These are phyloP conservation scores for Anaspis maculata DNA, from an alignment of 2,888 invertebrate species.

Conservation along the genomic window DNA sequence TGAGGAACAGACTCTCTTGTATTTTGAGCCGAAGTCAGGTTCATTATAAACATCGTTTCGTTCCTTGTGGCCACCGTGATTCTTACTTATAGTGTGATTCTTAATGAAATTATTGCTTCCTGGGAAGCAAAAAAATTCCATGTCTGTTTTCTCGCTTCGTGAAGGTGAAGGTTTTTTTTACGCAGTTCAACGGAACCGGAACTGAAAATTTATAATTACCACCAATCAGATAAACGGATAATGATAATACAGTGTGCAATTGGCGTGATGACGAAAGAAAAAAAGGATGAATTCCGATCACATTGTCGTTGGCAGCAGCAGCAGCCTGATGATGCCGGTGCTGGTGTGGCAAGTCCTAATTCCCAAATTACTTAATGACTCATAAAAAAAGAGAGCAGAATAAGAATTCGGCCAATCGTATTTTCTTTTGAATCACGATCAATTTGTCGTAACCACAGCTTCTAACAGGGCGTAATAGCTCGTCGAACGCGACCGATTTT, in stretches of 20 bases:
- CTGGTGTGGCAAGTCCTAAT: slow-evolving; percentile 20
- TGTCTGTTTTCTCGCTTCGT: too few species aligned
- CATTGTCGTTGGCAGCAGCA: slow-evolving; percentile 2
- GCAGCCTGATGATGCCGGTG: too few species aligned
- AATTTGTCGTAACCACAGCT: slow-evolving; percentile 42
- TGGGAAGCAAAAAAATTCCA: too few species aligned
- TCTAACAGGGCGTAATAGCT: slow-evolving; percentile 42
- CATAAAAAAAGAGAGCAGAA: slow-evolving; percentile 21
- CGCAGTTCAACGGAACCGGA: too few species aligned
- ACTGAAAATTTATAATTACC: too few species aligned
- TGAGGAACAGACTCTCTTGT: slow-evolving; percentile 29
- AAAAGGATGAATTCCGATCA: slow-evolving; percentile 13
- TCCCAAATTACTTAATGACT: slow-evolving; percentile 24
- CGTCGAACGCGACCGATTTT: slow-evolving; percentile 42
- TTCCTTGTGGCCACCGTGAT: slow-evolving; percentile 13
- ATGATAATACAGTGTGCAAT: too few species aligned
- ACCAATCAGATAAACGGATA: too few species aligned
- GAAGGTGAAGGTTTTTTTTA: too few species aligned
- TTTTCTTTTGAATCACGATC: slow-evolving; percentile 36
- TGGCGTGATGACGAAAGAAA: too few species aligned
- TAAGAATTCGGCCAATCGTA: slow-evolving; percentile 31
- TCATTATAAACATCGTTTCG: slow-evolving; percentile 13
- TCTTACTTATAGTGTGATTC: too few species aligned
- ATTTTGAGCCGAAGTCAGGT: slow-evolving; percentile 15
- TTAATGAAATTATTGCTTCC: too few species aligned